Evolutionary conservation across 2,888 invertebrate species (phyloP), one percentile per base, ranked within the genome.

Genomic region (Amorpha juglandis): DNA sequence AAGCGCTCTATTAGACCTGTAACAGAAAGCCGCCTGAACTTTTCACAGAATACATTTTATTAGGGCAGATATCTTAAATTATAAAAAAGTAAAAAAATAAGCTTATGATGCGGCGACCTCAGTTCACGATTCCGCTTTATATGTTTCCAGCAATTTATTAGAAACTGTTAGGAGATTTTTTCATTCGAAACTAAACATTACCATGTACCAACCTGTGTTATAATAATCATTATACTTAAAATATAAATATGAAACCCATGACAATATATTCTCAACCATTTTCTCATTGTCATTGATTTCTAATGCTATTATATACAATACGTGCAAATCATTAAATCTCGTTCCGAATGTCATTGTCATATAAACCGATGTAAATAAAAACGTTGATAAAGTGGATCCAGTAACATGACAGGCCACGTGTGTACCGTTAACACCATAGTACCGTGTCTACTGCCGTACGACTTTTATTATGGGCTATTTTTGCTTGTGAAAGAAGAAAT

Each of bases 251-350:
- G 1, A 42, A 6, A 53, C 3, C 33, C 9, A 52, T 52, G 21
- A 52, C n/a, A 53, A 7, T 53, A 12, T 9, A n/a, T 52, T 52
- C 33, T 51, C 19, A 14, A 11, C 7, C 19, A 53, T 53, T 53
- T 33, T 1, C 7, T 33, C 33, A 33, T 14, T n/a, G n/a, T 47
- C 47, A 47, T 47, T 6, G 6, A 14, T 33, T 53, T 27, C 3
- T n/a, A 55, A n/a, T 16, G 16, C n/a, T 35, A 35, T 42, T 55
- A 33, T 35, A 6, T 55, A 27, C 1, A 53, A 53, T 53, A 55
- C n/a, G 33, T 55, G 53, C 53, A 55, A 55, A 35, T 55, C 53
- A 55, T 55, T 12, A 33, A 52, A 12, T 55, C 53, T 55, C 35
- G 8, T 55, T 16, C 16, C 33, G 16, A 55, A 55, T n/a, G 9